Evolutionary conservation across 2,888 invertebrate species (phyloP), one percentile per base, ranked within the genome.

Genomic region (Ligdia adustata): DNA sequence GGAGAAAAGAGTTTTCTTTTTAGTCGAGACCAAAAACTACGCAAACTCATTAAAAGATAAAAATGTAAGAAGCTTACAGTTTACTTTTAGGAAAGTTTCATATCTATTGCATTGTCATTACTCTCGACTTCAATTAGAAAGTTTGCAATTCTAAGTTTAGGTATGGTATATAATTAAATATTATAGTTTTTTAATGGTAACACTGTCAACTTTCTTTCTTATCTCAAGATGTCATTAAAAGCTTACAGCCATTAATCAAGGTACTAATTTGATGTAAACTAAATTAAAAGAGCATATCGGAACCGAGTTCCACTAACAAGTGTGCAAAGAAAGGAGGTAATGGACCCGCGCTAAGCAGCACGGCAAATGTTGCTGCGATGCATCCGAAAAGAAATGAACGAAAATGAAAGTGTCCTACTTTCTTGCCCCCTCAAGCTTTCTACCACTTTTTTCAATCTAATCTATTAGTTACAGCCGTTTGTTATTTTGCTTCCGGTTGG

Each of bases 401-500:
- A 90, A 86, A 90, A 87, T 83, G 90, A 89, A 89, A 90, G 89
- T 90, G 87, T 70, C 89, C 89, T 61, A 88, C 82, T 78, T 89
- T 66, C 69, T 59, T 70, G 72, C 61, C 64, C 74, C 69, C 74
- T 68, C 72, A 61, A 75, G 75, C 84, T 88, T 87, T 88, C 87
- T 83, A 84, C 82, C 72, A 71, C 72, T 81, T 83, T 83, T 82
- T 83, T 76, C 66, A 75, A 76, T 76, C 73, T 79, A 77, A 79
- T 81, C 81, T 84, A 79, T 82, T 85, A 79, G 76, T 71, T 78
- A 76, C 75, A 78, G 73, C 73, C 70, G 69, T 69, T 72, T 70
- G 65, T 66, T 60, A 63, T 63, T 63, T 69, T 60, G 74, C 66
- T 71, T 75, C 70, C 71, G 75, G 71, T 64, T 72, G 70, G 67